phyloP scores from a whole-genome alignment of 2,113 vertebrate species.

The Hyla sarda region DNA sequence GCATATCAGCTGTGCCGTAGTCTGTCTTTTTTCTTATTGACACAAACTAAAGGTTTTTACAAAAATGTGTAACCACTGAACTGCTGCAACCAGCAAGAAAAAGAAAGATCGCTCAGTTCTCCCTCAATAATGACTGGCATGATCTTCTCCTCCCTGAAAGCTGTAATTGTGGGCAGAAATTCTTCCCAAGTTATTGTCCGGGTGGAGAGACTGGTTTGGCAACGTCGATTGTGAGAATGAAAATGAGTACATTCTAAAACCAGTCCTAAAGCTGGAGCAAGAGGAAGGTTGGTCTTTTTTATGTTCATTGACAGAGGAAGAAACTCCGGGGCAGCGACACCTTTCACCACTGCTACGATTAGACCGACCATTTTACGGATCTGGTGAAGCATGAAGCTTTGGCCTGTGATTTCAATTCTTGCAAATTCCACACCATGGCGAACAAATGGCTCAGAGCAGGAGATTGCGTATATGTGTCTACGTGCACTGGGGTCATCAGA shows the following conservation, averaged over 20 bases:
- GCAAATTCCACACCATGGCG: constrained; percentile 39
- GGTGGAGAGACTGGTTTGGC: not conserved
- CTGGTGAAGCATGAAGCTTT: constrained; percentile 56
- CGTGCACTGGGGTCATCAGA: constrained; percentile 18
- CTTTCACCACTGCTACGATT: constrained; percentile 44
- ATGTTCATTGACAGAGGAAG: constrained; percentile 11
- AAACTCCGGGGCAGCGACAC: constrained; percentile 6
- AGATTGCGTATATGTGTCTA: constrained; percentile 23
- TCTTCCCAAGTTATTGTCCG: constrained; percentile 45
- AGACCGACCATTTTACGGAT: constrained; percentile 57
- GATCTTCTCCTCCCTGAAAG: constrained; percentile 42
- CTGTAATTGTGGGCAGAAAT: not conserved
- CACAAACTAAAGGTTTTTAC: too few species aligned
- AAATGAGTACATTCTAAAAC: constrained; percentile 49
- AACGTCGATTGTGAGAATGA: constrained; percentile 23
- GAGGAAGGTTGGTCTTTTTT: constrained; percentile 24
- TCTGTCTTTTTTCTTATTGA: too few species aligned
- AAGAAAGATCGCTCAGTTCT: constrained; percentile 47
- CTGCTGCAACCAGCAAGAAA: constrained; percentile 19
- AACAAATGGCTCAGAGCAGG: constrained; percentile 48
- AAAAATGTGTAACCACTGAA: not conserved
- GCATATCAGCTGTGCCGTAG: too few species aligned
- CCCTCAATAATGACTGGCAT: constrained; percentile 39
- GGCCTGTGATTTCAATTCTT: constrained; percentile 29
- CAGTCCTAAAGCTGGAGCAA: constrained; percentile 46